Conservation (phyloP, 2,888 invertebrate genomes). For the Drosophila borborema region DNA sequence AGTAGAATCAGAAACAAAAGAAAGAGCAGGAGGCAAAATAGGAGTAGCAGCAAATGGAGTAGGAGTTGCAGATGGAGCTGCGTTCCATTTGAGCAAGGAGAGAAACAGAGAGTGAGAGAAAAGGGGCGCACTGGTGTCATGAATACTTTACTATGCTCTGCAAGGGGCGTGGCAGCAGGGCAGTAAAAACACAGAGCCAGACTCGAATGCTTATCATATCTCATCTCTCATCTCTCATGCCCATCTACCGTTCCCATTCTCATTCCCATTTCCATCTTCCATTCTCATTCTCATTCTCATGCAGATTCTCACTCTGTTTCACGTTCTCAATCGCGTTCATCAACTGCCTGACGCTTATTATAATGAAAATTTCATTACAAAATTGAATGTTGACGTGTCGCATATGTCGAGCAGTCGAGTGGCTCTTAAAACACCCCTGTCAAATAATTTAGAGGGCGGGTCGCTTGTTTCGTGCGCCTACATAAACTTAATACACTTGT, state of each 20-base stretch:
- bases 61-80: slow-evolving; percentile 21
- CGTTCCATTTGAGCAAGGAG: slow-evolving; percentile 41
- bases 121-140: slow-evolving; percentile 43
- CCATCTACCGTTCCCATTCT: not conserved
- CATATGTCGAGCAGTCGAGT: slow-evolving; percentile 56
- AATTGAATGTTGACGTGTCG: slow-evolving; percentile 79
- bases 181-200: slow-evolving; percentile 13
- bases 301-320: not conserved
- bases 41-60: not conserved
- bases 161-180: slow-evolving; percentile 55
- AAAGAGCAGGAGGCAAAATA: not conserved
- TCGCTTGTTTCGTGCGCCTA: not conserved
- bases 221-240: not conserved
- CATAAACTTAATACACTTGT: slow-evolving; percentile 13
- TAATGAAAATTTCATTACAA: slow-evolving; percentile 77
- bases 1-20: not conserved
- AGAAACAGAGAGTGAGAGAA: slow-evolving; percentile 4
- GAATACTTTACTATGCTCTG: slow-evolving; percentile 61
- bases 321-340: slow-evolving; percentile 17
- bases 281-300: not conserved
- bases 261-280: not conserved
- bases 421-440: slow-evolving; percentile 21
- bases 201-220: slow-evolving; percentile 32
- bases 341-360: slow-evolving; percentile 65
- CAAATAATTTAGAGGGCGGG: not conserved